phyloP scores from a whole-genome alignment of 2,113 vertebrate species.

The Melanerpes formicivorus region DNA sequence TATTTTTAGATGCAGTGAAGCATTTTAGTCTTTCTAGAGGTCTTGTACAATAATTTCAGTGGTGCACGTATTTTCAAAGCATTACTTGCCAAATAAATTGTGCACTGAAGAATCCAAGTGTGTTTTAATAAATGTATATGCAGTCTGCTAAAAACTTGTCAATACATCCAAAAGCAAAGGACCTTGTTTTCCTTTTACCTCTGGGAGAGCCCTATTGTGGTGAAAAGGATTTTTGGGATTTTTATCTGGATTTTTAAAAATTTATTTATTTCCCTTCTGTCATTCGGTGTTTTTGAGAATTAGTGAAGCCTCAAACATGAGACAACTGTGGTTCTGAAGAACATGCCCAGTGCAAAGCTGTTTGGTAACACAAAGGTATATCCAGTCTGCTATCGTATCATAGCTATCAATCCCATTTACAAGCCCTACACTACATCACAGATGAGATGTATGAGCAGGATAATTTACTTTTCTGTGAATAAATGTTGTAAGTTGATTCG shows the following conservation, averaged over 20 bases:
- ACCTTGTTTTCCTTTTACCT: background rate
- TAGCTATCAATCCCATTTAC: background rate
- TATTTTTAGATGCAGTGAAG: conserved; percentile 13
- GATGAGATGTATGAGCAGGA: background rate
- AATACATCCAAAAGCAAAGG: background rate
- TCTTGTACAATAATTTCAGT: background rate
- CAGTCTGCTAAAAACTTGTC: conserved; percentile 19
- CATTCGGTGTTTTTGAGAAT: background rate
- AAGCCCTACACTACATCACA: background rate
- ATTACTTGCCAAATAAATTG: background rate
- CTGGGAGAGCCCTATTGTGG: background rate
- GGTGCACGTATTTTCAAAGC: background rate
- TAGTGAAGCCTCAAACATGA: background rate
- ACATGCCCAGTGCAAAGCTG: background rate
- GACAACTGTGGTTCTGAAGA: background rate
- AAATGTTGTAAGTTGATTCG: background rate
- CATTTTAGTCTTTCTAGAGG: background rate
- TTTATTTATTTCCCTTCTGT: background rate
- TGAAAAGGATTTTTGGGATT: background rate
- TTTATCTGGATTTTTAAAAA: background rate
- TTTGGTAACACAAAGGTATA: background rate
- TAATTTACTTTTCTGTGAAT: background rate
- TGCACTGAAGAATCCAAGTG: background rate
- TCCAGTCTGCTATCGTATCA: background rate
- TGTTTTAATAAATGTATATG: background rate